Percentiles rank a stretch among this genome's conserved stretches.
Conservation (phyloP, 2,888 invertebrate genomes). For the Euproctis similis region DNA sequence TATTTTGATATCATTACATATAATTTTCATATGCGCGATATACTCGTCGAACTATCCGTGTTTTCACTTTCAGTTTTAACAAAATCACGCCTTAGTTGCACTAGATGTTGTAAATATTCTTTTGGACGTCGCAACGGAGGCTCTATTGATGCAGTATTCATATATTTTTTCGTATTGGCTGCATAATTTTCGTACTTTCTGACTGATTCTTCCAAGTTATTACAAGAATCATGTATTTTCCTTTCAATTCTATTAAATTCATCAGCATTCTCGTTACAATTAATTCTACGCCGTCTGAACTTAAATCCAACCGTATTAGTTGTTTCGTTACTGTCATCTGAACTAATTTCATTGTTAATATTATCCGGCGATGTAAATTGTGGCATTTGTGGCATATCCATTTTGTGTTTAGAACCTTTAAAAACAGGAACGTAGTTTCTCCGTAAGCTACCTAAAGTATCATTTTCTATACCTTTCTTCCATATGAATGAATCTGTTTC, state of each 20-base stretch:
- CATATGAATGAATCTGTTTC: slow-evolving; percentile 48
- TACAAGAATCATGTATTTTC: slow-evolving; percentile 48
- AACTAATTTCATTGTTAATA: slow-evolving; percentile 28
- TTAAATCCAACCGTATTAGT: slow-evolving; percentile 16
- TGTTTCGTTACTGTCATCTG: slow-evolving; percentile 24
- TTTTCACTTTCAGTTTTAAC: slow-evolving; percentile 67
- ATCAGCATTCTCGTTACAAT: slow-evolving; percentile 19
- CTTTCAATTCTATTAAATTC: slow-evolving; percentile 37
- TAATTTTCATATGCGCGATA: neutral
- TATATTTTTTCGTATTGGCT: slow-evolving; percentile 22
- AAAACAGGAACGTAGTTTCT: slow-evolving; percentile 36
- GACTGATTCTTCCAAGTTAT: slow-evolving; percentile 42
- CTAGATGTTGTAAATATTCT: slow-evolving; percentile 75
- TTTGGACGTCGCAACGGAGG: slow-evolving; percentile 55
- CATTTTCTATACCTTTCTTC: slow-evolving; percentile 24
- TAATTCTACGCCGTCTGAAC: slow-evolving; percentile 6
- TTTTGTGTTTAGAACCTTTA: slow-evolving; percentile 33
- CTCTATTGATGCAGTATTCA: slow-evolving; percentile 10
- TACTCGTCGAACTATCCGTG: slow-evolving; percentile 29
- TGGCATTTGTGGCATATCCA: no score
- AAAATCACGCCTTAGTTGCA: slow-evolving; percentile 71
- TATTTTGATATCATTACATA: no score
- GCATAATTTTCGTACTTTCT: slow-evolving; percentile 49
- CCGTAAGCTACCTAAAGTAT: slow-evolving; percentile 21
- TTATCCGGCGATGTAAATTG: slow-evolving; percentile 33